Evolutionary conservation across 2,797 vertebrate genomes (phyloP), one percentile per base, ranked within the genome.

Genomic region (Girardinus metallicus): DNA sequence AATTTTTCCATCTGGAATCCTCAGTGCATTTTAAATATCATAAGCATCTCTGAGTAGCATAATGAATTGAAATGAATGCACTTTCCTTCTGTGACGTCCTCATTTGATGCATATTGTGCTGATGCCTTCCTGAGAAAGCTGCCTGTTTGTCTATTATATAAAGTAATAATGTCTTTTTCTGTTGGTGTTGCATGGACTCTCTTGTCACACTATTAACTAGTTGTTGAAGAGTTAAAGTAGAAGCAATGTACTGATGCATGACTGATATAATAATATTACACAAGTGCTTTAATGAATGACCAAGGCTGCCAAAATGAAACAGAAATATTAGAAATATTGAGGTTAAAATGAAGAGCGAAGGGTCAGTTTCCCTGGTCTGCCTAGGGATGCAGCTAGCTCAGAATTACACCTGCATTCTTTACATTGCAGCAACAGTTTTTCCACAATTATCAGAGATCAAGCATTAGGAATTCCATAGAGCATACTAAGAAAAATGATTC

Each of bases 151-250:
- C 31, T 85, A 83, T 84, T 73, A 70, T 7, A 43, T 70, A 13
- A 39, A 73, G 76, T 86, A 18, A 71, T 72, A 64, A 6, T 89
- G 84, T 91, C 57, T 76, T 21, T 85, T 66, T 74, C 31, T 89
- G 79, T 87, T 41, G n/a, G 23, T 89, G 71, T 77, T 91, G 92
- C 94, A 93, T 90, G 92, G 70, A 47, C n/a, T 83, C 2, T 76
- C 76, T 36, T 84, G 55, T 89, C 84, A 74, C 86, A 84, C 75
- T 82, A 77, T 84, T 57, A 46, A 1, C 49, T 77, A 57, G 43
- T 26, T 21, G 12, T 11, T 60, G 49, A 26, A 76, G 31, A 12
- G n/a, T 36, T 29, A 47, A 77, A 60, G 9, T 39, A 51, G 62
- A 77, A 72, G 15, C 60, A 5, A 73, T 81, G 43, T 53, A 21